Base-by-base conservation (phyloP, 1,140 invertebrate species). In the Caenorhabditis elegans region DNA sequence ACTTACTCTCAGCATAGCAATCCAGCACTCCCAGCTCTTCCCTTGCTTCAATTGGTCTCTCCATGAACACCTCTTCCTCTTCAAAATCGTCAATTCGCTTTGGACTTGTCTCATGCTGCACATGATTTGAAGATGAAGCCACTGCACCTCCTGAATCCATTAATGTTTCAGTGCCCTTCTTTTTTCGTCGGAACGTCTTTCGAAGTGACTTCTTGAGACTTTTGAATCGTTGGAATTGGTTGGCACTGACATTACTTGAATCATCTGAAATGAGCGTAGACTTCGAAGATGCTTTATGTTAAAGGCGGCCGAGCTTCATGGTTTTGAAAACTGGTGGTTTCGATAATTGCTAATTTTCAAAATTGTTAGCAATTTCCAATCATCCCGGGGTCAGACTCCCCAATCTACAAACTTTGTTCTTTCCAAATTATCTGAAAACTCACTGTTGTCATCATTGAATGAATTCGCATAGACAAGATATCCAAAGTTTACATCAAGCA, bases 191-290 rank as follows among this genome's bases (percentile, higher is more conserved):
- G 34, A 70, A 70, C 2, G 60, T 70, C n/a, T 70, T 70, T 3
- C 60, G 60, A 22, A 70, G 60, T 1, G 60, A 70, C 22, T 70
- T 70, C 19, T 70, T 70, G 2, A 70, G 8, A 70, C 60, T 70
- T 13, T 70, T 70, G 60, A 70, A 70, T 10, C 60, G 60, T 39
- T 70, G 60, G 34, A 70, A 70, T 39, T 70, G 60, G 10, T 36
- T 70, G 8, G 17, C 26, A n/a, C 8, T 70, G 26, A 39, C 60
- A 10, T 0, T 10, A n/a, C 60, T 70, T 36, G 60, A 24, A 8
- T 70, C 60, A 17, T 39, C 60, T 70, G 60, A 70, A 39, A 60
- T n/a, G n/a, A n/a, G n/a, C n/a, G n/a, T n/a, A n/a, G n/a, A n/a
- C n/a, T n/a, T n/a, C n/a, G n/a, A n/a, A n/a, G n/a, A n/a, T n/a